Conservation (phyloP, 2,113 vertebrate genomes). For the Thermophis baileyi region DNA sequence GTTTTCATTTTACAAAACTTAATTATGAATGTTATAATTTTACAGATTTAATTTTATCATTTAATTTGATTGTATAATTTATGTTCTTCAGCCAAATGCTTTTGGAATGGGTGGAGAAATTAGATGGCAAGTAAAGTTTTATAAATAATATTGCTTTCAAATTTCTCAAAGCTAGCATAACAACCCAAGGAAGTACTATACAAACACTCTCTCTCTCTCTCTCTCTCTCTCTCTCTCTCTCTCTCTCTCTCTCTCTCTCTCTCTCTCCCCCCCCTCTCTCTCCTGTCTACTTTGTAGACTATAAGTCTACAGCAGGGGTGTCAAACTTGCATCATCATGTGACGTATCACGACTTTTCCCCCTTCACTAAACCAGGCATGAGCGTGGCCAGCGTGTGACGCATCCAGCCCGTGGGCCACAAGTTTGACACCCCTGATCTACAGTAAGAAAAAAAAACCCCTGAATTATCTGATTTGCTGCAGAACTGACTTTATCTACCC, state of each 20-base stretch:
- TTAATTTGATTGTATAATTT: neutral
- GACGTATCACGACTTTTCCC: too few species aligned
- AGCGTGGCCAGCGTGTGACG: too few species aligned
- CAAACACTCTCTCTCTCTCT: neutral
- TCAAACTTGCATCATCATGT: too few species aligned
- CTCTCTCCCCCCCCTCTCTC: neutral
- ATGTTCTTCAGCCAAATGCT: neutral
- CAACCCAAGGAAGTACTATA: neutral
- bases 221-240: too few species aligned
- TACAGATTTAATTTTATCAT: neutral
- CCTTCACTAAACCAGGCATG: too few species aligned
- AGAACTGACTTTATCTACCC: neutral
- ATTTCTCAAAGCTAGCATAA: neutral
- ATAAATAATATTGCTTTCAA: neutral
- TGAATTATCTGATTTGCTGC: neutral
- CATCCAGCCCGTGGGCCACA: too few species aligned
- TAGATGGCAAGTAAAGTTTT: neutral
- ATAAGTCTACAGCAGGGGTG: too few species aligned
- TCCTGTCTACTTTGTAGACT: neutral
- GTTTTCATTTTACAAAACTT: neutral
- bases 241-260: too few species aligned
- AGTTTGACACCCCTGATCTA: too few species aligned
- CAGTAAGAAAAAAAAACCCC: constrained; percentile 4
- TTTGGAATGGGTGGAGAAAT: neutral
- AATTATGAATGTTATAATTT: neutral